Evolutionary conservation across 2,888 invertebrate genomes (phyloP).

Genomic region (Erebia epiphron): DNA sequence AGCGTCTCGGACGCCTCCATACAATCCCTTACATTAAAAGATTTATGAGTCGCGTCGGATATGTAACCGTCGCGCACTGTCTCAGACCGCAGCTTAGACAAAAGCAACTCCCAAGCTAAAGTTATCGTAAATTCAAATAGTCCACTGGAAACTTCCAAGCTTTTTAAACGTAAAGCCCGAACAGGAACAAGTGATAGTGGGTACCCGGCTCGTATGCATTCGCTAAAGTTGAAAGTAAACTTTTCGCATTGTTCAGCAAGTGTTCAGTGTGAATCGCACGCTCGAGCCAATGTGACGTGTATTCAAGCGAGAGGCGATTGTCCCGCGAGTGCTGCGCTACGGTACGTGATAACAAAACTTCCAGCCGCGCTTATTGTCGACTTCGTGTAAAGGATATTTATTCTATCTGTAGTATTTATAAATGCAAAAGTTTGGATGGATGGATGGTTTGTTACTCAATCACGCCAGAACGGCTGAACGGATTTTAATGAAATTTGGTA

Average conservation of each 20-base stretch:
- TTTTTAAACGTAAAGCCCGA: slow-evolving; percentile 33
- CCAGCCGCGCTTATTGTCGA: not conserved
- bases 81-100: not conserved
- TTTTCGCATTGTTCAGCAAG: slow-evolving; percentile 73
- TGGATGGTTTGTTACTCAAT: no score
- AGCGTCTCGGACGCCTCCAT: not conserved
- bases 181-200: slow-evolving; percentile 50
- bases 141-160: slow-evolving; percentile 31
- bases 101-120: slow-evolving; percentile 1
- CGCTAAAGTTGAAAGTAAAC: slow-evolving; percentile 63
- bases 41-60: no score
- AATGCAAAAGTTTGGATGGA: no score
- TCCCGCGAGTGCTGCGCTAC: slow-evolving; percentile 6
- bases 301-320: slow-evolving; percentile 23
- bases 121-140: slow-evolving; percentile 13
- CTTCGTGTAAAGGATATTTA: slow-evolving; percentile 6
- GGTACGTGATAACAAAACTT: slow-evolving; percentile 19
- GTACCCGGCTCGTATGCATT: slow-evolving; percentile 65
- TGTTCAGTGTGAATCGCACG: slow-evolving; percentile 61
- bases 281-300: slow-evolving; percentile 21
- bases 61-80: no score
- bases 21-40: not conserved
- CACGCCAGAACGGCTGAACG: no score
- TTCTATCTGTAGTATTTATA: no score
- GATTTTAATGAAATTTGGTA: no score